Evolutionary conservation across 2,113 vertebrate species (phyloP).

Genomic region (Naja naja): DNA sequence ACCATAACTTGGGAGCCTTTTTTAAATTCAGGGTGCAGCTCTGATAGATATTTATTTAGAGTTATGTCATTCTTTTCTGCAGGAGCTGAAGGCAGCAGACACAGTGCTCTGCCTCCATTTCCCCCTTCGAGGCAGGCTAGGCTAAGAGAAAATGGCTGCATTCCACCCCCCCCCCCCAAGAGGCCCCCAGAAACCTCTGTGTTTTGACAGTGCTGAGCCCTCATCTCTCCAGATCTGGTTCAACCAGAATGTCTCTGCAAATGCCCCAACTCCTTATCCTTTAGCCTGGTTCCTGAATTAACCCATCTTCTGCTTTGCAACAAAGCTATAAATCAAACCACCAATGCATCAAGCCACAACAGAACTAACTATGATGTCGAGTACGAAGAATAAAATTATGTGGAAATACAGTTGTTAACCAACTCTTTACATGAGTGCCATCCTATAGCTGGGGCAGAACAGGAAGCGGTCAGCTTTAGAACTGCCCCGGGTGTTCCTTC

Average conservation of each 20-base stretch:
- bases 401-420: background rate
- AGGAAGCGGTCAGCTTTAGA: background rate
- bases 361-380: background rate
- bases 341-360: background rate
- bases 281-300: background rate
- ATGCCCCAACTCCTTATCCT: background rate
- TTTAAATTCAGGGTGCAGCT: background rate
- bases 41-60: background rate
- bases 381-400: background rate
- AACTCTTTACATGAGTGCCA: background rate
- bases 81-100: background rate
- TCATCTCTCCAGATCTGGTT: background rate
- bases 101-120: background rate
- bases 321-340: background rate
- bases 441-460: background rate
- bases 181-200: background rate
- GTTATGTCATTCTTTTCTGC: background rate
- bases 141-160: background rate
- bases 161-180: background rate
- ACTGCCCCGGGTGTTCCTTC: background rate
- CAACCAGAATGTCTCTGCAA: background rate
- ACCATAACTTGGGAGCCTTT: background rate
- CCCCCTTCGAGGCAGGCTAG: background rate
- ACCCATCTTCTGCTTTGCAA: background rate
- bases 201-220: background rate